These are phyloP conservation scores for Cephus nigrinus DNA, from an alignment of 2,888 invertebrate species.

Conservation along the genomic window DNA sequence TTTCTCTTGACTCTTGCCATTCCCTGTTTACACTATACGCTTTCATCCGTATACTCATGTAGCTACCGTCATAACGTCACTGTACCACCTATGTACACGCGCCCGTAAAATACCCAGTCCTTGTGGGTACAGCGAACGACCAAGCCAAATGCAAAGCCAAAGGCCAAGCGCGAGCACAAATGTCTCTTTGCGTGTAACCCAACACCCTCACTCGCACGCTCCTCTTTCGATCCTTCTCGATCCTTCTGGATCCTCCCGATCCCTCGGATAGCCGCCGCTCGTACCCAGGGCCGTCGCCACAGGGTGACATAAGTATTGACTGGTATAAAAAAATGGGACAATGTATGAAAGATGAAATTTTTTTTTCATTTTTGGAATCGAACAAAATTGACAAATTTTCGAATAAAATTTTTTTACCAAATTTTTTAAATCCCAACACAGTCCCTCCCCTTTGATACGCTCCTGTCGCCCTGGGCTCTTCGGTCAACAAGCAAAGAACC, in stretches of 20 bases:
- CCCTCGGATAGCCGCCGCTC: not conserved
- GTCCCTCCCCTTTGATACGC: not conserved
- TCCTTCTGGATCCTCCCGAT: slow-evolving; percentile 23
- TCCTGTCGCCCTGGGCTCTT: not conserved
- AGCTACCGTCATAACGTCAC: not conserved
- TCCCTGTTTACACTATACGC: not conserved
- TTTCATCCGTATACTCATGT: not conserved
- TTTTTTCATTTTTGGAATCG: no score
- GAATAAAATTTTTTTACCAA: not conserved
- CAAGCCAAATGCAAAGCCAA: slow-evolving; percentile 18
- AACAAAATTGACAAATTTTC: not conserved
- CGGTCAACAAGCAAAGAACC: not conserved
- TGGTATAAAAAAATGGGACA: not conserved
- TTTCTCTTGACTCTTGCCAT: not conserved
- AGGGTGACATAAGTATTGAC: not conserved
- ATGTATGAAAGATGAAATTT: not conserved
- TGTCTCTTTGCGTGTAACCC: slow-evolving; percentile 39
- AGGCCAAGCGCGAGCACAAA: slow-evolving; percentile 36
- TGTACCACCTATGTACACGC: not conserved
- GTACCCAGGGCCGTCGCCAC: not conserved
- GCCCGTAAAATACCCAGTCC: not conserved
- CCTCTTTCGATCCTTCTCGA: slow-evolving; percentile 6
- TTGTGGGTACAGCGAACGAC: not conserved
- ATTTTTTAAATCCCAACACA: not conserved
- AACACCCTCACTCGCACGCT: slow-evolving; percentile 32